phyloP scores from a whole-genome alignment of 2,113 vertebrate genomes.

The Arothron firmamentum region DNA sequence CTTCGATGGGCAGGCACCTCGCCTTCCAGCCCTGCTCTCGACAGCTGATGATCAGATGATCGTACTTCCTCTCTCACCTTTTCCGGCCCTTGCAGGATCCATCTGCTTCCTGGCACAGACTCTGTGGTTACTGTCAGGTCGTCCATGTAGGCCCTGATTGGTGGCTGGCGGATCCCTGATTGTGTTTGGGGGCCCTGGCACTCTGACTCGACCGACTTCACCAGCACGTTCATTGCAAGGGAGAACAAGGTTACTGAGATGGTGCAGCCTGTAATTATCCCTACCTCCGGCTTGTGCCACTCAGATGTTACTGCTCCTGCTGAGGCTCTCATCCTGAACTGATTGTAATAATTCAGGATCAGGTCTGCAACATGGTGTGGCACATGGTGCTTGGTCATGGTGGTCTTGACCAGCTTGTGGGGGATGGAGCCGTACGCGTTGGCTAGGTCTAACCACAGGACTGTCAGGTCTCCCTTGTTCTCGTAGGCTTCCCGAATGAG shows the following conservation, averaged over 20 bases:
- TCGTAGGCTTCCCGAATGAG: too few species aligned
- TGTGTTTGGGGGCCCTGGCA: neutral
- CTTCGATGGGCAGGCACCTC: too few species aligned
- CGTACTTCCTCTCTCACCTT: too few species aligned
- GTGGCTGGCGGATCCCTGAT: neutral
- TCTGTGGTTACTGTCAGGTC: neutral
- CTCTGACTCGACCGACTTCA: neutral
- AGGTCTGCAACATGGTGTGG: too few species aligned
- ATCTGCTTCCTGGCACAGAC: neutral
- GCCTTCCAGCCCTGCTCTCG: too few species aligned
- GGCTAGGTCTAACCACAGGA: too few species aligned
- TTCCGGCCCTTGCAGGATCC: neutral
- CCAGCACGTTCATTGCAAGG: neutral
- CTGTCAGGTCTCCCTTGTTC: too few species aligned
- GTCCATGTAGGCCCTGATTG: neutral
- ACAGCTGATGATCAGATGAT: too few species aligned
- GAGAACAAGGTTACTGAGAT: neutral
- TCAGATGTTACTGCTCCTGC: neutral
- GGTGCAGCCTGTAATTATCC: slow-evolving; percentile 2
- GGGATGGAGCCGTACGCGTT: too few species aligned
- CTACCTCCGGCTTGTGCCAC: neutral
- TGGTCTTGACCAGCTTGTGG: too few species aligned
- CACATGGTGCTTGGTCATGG: too few species aligned
- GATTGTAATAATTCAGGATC: neutral
- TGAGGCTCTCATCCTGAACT: neutral